Conservation (phyloP, 2,797 vertebrate genomes). For the Morelia viridis region DNA sequence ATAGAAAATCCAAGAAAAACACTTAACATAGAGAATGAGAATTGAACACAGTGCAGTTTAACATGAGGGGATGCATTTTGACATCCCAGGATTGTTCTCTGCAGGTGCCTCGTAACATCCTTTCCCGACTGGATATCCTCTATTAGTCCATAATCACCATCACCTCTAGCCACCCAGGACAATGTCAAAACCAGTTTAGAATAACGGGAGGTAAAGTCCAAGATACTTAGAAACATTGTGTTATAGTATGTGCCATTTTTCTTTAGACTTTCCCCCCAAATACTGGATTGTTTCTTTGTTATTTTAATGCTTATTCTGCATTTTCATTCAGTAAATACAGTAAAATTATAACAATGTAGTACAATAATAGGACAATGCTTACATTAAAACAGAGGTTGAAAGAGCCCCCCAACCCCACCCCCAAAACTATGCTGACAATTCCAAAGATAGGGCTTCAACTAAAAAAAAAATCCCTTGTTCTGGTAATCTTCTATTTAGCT, state of each 20-base stretch:
- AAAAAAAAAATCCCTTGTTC: neutral
- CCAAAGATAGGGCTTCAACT: neutral
- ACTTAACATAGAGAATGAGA: neutral
- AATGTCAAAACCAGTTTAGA: neutral
- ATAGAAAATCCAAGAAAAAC: neutral
- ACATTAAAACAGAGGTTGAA: neutral
- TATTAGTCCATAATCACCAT: neutral
- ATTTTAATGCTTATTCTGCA: neutral
- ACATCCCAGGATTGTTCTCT: neutral
- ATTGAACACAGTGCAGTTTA: neutral
- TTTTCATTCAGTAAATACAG: neutral
- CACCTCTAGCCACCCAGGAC: neutral
- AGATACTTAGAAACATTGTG: neutral
- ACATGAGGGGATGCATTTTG: neutral
- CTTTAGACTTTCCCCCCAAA: neutral
- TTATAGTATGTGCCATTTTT: neutral
- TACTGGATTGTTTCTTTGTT: neutral
- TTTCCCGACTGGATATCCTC: neutral
- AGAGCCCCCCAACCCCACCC: neutral
- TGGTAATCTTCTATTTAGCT: neutral
- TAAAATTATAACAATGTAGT: neutral
- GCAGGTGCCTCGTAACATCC: neutral
- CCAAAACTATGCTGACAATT: neutral
- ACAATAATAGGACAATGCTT: neutral
- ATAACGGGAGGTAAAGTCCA: neutral